Percentiles rank a stretch among this genome's conserved stretches.
Conservation (phyloP, 2,113 vertebrate species). For the Lethenteron reissneri region DNA sequence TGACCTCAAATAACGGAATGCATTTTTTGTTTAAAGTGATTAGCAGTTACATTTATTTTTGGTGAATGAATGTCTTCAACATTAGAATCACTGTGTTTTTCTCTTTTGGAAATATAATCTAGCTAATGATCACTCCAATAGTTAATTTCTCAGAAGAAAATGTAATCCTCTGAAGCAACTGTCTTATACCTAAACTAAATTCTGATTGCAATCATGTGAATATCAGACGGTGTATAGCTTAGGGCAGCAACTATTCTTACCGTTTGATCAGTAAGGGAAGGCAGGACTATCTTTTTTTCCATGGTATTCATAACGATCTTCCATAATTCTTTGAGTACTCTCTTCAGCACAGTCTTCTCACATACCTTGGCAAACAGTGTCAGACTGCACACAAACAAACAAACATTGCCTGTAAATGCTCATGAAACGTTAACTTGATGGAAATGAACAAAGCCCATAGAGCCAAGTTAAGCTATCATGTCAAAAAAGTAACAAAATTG, state of each 20-base stretch:
- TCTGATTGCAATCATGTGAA: too few species aligned
- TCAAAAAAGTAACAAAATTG: conserved; percentile 10
- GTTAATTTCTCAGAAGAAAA: too few species aligned
- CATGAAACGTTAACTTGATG: conserved; percentile 4
- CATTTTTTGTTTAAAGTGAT: too few species aligned
- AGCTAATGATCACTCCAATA: too few species aligned
- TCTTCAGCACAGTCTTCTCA: conserved; percentile 89
- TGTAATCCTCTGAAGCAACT: too few species aligned
- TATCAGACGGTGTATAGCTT: too few species aligned
- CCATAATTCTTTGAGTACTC: conserved; percentile 84
- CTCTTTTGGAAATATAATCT: too few species aligned
- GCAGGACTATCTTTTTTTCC: conserved; percentile 77
- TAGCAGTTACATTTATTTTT: too few species aligned
- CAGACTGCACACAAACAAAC: conserved; percentile 34
- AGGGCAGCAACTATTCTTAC: conserved; percentile 26
- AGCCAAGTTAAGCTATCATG: conserved; percentile 4
- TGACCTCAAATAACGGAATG: too few species aligned
- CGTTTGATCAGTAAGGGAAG: conserved; percentile 63
- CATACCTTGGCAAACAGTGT: conserved; percentile 89
- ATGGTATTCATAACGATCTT: conserved; percentile 81
- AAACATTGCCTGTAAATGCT: conserved; percentile 7
- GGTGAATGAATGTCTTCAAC: too few species aligned
- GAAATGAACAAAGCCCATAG: conserved; percentile 5
- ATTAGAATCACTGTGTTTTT: too few species aligned
- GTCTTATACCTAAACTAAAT: too few species aligned